Evolutionary conservation across 1,140 invertebrate species (phyloP).

Genomic region (Gryon sp.): DNA sequence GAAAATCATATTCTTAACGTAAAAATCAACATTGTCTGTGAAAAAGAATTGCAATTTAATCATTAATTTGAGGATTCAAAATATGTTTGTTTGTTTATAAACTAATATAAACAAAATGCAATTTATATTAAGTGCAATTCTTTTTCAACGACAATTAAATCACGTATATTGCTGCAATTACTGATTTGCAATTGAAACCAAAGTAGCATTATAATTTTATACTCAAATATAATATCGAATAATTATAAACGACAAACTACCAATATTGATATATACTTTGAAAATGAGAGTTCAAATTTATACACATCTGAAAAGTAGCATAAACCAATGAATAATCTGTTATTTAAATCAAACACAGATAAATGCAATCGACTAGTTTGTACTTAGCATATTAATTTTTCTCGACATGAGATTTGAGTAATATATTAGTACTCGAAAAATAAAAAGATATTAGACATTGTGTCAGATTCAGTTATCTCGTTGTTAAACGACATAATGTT

Average conservation of each 20-base stretch:
- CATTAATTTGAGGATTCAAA: too few species aligned
- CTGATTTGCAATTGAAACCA: slow-evolving; percentile 25
- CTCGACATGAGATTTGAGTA: background rate
- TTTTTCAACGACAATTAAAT: too few species aligned
- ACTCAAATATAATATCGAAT: background rate
- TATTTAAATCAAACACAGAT: too few species aligned
- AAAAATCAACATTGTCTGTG: slow-evolving; percentile 8
- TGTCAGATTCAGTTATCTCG: slow-evolving; percentile 11
- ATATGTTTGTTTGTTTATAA: too few species aligned
- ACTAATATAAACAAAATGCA: too few species aligned
- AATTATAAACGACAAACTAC: background rate
- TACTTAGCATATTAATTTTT: too few species aligned
- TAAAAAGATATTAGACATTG: slow-evolving; percentile 9
- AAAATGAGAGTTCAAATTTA: too few species aligned
- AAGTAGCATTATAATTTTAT: slow-evolving; percentile 11
- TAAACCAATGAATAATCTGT: too few species aligned
- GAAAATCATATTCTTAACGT: background rate
- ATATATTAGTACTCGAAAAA: slow-evolving; percentile 22
- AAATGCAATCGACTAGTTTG: too few species aligned
- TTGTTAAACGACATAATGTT: slow-evolving; percentile 3
- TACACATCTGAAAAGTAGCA: too few species aligned
- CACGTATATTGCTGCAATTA: background rate
- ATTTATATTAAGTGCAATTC: too few species aligned
- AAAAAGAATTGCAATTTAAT: background rate
- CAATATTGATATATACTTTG: too few species aligned